Evolutionary conservation across 1,140 invertebrate genomes (phyloP), one percentile per base, ranked within the genome.

Genomic region (Drosophila sturtevanti): DNA sequence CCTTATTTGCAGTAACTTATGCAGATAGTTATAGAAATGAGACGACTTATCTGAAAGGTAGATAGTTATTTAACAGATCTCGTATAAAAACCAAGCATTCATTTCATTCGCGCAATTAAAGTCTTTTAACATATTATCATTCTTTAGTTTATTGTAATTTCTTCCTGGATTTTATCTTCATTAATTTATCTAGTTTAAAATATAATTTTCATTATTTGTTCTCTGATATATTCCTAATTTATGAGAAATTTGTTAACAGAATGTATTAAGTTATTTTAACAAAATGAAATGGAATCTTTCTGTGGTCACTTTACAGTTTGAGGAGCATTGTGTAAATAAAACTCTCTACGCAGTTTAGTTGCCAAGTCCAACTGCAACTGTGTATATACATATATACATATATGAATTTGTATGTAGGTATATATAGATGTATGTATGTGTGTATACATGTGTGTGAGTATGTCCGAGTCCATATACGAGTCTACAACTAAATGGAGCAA

Each of bases 401-500:
- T 24, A n/a, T n/a, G n/a, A n/a, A n/a, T n/a, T n/a, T 48, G 14
- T 54, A 27, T 24, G 16, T 56, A 37, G 12, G 27, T 34, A 24
- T 24, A 24, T 31, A 31, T 31, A 27, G 34, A 60, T 63, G 7
- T 37, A 11, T 52, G 11, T 55, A 34, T 27, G 31, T 56, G 38
- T 16, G 27, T 41, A 31, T 24, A 4, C 24, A 24, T 24, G 31
- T 41, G 60, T 63, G 11, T 37, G 55, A n/a, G 2, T 64, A 35
- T 4, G 4, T 51, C 31, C 62, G 37, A 24, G 37, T 55, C 31
- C 35, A 7, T 52, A 22, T 62, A 34, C 16, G 59, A 51, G 34
- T 75, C n/a, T 72, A 59, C 68, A 79, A 63, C 71, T 86, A 86
- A 86, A 86, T 86, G 82, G 82, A 87, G 82, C 82, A 86, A 86